Evolutionary conservation across 2,888 invertebrate genomes (phyloP), one percentile per base, ranked within the genome.

Genomic region (Incurvaria masculella): DNA sequence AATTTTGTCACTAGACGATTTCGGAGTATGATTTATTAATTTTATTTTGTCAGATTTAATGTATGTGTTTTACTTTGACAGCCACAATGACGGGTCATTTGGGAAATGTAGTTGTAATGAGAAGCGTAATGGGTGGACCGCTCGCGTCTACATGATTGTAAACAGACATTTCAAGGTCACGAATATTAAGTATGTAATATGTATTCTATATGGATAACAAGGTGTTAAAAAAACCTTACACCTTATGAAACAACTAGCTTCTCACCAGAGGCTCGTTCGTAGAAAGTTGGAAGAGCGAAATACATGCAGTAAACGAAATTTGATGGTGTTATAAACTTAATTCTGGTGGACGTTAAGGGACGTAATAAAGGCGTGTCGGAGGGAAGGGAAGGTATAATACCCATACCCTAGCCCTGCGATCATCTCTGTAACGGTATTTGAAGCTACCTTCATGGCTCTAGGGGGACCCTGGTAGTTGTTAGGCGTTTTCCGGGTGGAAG

Each of bases 1-100:
- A 74, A 62, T 68, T 74, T 74, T 76, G 76, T 76, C 78, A 74
- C 76, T 72, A 66, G 63, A 62, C 60, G 62, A 60, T 57, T 58
- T 60, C 51, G 58, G 58, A 59, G 53, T 54, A 66, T 76, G 78
- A 78, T 76, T 78, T 75, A 76, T 75, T 75, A 69, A 74, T 72
- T 68, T 63, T n/a, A 62, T 61, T 57, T 5, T 59, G 49, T 49
- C 56, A 56, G 20, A 23, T 19, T 20, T 61, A 62, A 63, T 69
- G 68, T 68, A 72, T 68, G 64, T 64, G 11, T 46, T 61, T 57
- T 60, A 55, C 62, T 66, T 69, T 68, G 72, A 71, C 73, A 69
- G 67, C 63, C 64, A 63, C 57, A 62, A 59, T 56, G 67, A 70
- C 66, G 54, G 66, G 61, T 68, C 68, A 74, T 75, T 65, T 64